A percentile compares a stretch with the other conserved stretches of the same genome.
Evolutionary conservation across 1,140 invertebrate species (phyloP).

Genomic region (Drosophila seguyi): DNA sequence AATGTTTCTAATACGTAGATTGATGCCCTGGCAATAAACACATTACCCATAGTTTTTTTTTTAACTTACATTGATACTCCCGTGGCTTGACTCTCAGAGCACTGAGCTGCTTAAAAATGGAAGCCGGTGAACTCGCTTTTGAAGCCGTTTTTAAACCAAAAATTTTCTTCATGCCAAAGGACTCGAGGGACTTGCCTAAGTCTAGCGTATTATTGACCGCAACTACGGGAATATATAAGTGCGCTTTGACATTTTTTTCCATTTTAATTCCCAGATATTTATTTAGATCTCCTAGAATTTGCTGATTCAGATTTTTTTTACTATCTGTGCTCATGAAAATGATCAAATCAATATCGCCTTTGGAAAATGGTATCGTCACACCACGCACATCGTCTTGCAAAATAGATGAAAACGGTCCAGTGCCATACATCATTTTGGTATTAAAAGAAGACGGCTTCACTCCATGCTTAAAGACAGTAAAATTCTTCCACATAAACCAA

Average conservation of each 20-base stretch:
- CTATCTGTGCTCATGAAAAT: neutral
- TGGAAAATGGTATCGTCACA: conserved; percentile 17
- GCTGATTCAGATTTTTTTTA: neutral
- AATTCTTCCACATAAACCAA: neutral
- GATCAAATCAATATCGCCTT: conserved; percentile 7
- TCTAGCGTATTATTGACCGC: neutral
- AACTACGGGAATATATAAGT: conserved; percentile 26
- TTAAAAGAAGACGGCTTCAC: too few relatives aligned
- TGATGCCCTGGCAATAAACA: neutral
- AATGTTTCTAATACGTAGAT: neutral
- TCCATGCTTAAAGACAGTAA: neutral
- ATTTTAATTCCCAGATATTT: neutral
- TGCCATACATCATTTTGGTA: conserved; percentile 17
- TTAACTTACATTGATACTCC: conserved; percentile 16
- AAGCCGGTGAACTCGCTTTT: neutral
- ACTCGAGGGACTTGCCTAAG: neutral
- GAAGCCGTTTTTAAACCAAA: neutral
- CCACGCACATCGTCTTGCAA: neutral
- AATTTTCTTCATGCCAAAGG: conserved; percentile 2
- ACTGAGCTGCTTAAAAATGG: conserved; percentile 5
- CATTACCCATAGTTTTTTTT: too few relatives aligned
- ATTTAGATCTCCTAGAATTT: conserved; percentile 5
- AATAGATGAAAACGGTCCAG: neutral
- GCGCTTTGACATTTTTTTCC: neutral
- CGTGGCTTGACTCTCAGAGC: neutral